Evolutionary conservation across 2,888 invertebrate species (phyloP).

Genomic region (Lasioglossum calceatum): DNA sequence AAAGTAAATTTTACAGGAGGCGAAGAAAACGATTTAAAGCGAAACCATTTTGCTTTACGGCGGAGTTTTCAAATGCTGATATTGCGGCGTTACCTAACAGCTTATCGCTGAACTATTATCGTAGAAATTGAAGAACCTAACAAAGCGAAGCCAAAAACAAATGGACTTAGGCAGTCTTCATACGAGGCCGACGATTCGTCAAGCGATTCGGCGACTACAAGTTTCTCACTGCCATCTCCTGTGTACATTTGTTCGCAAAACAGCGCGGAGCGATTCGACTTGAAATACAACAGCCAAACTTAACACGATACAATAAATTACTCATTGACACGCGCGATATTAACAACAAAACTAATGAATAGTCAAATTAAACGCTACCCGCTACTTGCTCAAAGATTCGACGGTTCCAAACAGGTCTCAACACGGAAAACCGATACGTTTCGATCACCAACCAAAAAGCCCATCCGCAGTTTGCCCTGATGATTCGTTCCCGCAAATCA

Average conservation of each 20-base stretch:
- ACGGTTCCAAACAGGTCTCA: background rate
- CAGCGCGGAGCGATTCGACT: background rate
- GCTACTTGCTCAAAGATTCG: slow-evolving; percentile 3
- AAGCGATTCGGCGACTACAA: too few relatives aligned
- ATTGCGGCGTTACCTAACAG: too few relatives aligned
- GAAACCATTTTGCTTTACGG: too few relatives aligned
- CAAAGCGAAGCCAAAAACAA: too few relatives aligned
- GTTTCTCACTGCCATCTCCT: too few relatives aligned
- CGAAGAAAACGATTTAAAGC: too few relatives aligned
- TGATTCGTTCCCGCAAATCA: slow-evolving; percentile 23
- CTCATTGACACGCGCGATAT: background rate
- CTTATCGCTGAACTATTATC: too few relatives aligned
- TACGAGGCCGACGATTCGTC: too few relatives aligned
- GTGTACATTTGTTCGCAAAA: background rate
- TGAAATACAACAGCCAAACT: background rate
- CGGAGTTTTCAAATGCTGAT: too few relatives aligned
- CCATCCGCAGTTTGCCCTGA: slow-evolving; percentile 16
- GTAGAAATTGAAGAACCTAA: too few relatives aligned
- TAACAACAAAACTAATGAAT: background rate
- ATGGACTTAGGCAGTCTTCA: too few relatives aligned
- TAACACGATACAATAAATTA: background rate
- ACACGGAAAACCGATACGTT: background rate
- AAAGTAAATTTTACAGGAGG: too few relatives aligned
- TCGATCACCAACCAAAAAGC: background rate
- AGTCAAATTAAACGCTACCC: slow-evolving; percentile 11